These are phyloP conservation scores for Tetheella fluctuosa DNA, from an alignment of 2,888 invertebrate species.

Conservation along the genomic window DNA sequence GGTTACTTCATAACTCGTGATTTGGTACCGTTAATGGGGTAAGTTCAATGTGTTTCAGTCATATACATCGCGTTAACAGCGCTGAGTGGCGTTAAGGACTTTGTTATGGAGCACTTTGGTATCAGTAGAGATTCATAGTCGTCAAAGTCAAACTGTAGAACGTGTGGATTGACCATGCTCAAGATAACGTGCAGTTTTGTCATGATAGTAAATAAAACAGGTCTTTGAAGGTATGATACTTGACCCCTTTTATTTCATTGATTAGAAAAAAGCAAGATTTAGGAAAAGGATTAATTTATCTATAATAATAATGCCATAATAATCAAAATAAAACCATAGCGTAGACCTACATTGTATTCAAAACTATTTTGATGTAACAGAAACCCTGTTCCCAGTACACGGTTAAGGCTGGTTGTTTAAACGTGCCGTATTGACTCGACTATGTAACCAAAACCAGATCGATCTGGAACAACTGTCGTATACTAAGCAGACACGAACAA, in stretches of 20 bases:
- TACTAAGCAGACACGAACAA: slow-evolving; percentile 20
- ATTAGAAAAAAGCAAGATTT: no score
- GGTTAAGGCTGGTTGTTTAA: neutral
- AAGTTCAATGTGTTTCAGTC: slow-evolving; percentile 51
- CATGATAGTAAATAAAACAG: no score
- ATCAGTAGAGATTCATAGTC: neutral
- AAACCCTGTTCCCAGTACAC: neutral
- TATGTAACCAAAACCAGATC: slow-evolving; percentile 36
- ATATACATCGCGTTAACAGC: slow-evolving; percentile 14
- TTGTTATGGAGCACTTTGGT: slow-evolving; percentile 7
- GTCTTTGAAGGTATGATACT: no score
- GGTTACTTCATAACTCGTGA: slow-evolving; percentile 74
- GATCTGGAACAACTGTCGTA: slow-evolving; percentile 51
- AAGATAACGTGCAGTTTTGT: no score
- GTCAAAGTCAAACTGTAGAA: no score
- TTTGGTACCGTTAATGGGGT: slow-evolving; percentile 65
- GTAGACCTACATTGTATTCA: neutral
- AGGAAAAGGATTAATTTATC: no score
- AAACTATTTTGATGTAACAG: neutral
- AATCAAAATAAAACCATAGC: no score
- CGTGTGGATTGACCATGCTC: no score
- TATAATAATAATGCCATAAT: no score
- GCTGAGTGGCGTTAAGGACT: slow-evolving; percentile 22
- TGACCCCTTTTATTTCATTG: no score
- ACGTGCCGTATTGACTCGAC: slow-evolving; percentile 3